These are phyloP conservation scores for Leptarthrus brevirostris DNA, from an alignment of 2,888 invertebrate genomes.

Conservation along the genomic window DNA sequence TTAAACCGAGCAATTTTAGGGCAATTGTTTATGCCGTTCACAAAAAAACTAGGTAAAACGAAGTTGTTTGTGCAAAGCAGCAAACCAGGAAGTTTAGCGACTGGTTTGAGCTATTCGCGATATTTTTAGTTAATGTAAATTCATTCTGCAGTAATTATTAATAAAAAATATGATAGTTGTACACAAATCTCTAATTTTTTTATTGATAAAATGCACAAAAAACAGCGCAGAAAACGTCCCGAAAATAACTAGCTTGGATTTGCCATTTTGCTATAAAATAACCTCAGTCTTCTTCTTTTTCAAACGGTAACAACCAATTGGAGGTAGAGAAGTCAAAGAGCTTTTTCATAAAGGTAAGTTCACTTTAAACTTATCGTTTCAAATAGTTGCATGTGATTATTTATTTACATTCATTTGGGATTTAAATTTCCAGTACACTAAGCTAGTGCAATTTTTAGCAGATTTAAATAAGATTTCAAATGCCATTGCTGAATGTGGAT, in stretches of 20 bases:
- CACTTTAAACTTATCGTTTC: too few relatives aligned
- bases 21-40: slow-evolving; percentile 10
- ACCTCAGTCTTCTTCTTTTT: slow-evolving; percentile 19
- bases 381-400: too few relatives aligned
- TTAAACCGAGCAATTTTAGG: not conserved
- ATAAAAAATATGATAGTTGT: slow-evolving; percentile 10
- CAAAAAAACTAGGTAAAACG: not conserved
- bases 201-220: slow-evolving; percentile 36
- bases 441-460: too few relatives aligned
- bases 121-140: not conserved
- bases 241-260: slow-evolving; percentile 23
- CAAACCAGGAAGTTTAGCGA: not conserved
- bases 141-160: not conserved
- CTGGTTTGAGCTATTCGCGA: not conserved
- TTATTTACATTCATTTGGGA: too few relatives aligned
- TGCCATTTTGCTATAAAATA: slow-evolving; percentile 44
- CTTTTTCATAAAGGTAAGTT: not conserved
- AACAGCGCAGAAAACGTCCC: slow-evolving; percentile 40
- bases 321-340: not conserved
- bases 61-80: not conserved
- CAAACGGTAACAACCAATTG: not conserved
- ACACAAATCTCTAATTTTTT: slow-evolving; percentile 24
- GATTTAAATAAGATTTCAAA: too few relatives aligned
- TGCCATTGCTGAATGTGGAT: too few relatives aligned
- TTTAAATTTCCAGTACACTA: too few relatives aligned